Percentiles rank a stretch among this genome's conserved stretches.
phyloP scores from a whole-genome alignment of 2,113 vertebrate genomes.

The Eulemur rufifrons region DNA sequence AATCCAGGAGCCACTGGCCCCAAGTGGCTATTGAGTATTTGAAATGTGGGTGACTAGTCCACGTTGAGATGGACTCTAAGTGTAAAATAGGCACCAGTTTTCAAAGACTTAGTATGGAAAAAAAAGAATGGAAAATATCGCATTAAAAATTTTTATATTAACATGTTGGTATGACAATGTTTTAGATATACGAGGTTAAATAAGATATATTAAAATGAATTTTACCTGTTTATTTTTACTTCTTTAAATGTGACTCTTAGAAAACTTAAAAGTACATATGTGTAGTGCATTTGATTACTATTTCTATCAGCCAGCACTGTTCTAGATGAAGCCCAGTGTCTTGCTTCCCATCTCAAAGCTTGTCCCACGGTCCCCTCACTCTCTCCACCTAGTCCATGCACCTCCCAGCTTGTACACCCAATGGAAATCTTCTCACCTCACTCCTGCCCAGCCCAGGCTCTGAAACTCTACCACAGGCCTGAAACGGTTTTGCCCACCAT shows the following conservation, averaged over 20 bases:
- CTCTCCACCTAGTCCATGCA: accelerated
- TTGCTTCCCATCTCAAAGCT: background rate
- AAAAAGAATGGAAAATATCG: background rate
- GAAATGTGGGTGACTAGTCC: background rate
- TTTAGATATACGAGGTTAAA: background rate
- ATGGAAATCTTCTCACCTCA: background rate
- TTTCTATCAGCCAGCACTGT: background rate
- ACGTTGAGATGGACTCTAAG: background rate
- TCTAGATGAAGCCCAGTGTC: background rate
- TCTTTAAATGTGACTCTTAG: background rate
- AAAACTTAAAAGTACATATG: background rate
- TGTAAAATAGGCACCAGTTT: background rate
- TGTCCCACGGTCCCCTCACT: background rate
- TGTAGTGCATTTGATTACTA: background rate
- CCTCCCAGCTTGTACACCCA: no score
- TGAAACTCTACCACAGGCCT: background rate
- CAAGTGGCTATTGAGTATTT: background rate
- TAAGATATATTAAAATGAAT: background rate
- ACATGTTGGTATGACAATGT: background rate
- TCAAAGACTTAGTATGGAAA: background rate
- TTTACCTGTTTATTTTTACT: background rate
- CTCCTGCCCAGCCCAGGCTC: background rate
- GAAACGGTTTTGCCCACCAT: background rate
- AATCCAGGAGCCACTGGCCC: background rate
- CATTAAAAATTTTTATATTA: slow-evolving; percentile 14